Evolutionary conservation across 2,797 vertebrate species (phyloP).

Genomic region (Heterohyrax brucei): DNA sequence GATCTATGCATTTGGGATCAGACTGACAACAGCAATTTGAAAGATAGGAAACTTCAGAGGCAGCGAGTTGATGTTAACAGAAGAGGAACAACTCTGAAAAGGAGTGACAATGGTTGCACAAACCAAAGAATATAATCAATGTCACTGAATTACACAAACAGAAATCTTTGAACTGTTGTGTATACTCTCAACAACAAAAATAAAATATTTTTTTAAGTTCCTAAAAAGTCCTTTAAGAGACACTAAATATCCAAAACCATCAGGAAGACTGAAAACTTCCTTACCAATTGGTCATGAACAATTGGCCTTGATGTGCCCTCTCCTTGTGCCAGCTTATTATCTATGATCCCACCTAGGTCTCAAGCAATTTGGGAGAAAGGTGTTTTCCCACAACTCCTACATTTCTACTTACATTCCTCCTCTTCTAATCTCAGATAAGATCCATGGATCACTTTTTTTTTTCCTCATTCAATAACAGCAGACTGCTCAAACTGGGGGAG

Average conservation of each 20-base stretch:
- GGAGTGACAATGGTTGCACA: too few relatives aligned
- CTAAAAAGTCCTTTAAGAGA: constrained; percentile 37
- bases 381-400: neutral
- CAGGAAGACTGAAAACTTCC: constrained; percentile 10
- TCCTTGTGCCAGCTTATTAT: constrained; percentile 33
- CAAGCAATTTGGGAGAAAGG: constrained; percentile 17
- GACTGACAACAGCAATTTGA: too few relatives aligned
- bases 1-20: too few relatives aligned
- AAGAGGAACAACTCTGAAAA: too few relatives aligned
- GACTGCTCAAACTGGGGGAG: neutral
- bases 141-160: too few relatives aligned
- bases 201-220: neutral
- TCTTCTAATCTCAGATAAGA: constrained; percentile 35
- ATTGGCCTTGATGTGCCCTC: neutral
- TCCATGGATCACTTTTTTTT: neutral
- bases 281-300: neutral
- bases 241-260: neutral
- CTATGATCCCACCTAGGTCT: neutral
- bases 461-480: constrained; percentile 20
- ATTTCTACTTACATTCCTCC: constrained; percentile 13
- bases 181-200: too few relatives aligned
- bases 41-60: too few relatives aligned
- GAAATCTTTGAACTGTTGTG: too few relatives aligned
- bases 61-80: too few relatives aligned
- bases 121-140: too few relatives aligned